These are phyloP conservation scores for Acrocera orbiculus DNA, from an alignment of 2,888 invertebrate species.

Conservation along the genomic window DNA sequence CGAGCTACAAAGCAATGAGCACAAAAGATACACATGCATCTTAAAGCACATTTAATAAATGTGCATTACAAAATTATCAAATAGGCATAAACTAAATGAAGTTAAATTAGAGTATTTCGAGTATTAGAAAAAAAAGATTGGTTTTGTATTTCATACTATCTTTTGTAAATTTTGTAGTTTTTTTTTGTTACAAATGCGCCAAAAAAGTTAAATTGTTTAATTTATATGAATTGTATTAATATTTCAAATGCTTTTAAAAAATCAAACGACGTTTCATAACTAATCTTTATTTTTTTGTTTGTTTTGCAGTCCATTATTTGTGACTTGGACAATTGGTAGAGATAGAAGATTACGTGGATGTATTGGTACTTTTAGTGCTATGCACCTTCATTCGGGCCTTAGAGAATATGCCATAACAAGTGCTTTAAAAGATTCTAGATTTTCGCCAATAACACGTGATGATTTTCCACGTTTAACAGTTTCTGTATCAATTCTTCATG, in stretches of 20 bases:
- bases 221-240: too few relatives aligned
- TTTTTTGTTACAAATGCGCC: too few relatives aligned
- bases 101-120: too few relatives aligned
- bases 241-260: not conserved
- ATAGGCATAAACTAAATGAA: too few relatives aligned
- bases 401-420: constrained; percentile 95
- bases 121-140: too few relatives aligned
- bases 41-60: too few relatives aligned
- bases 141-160: too few relatives aligned
- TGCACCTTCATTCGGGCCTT: constrained; percentile 85
- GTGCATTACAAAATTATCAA: too few relatives aligned
- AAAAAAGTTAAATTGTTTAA: too few relatives aligned
- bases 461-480: constrained; percentile 86
- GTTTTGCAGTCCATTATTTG: constrained; percentile 80
- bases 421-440: constrained; percentile 94
- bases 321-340: constrained; percentile 97
- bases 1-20: too few relatives aligned
- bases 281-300: constrained; percentile 4
- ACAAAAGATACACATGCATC: too few relatives aligned
- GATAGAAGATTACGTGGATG: constrained; percentile 91
- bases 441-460: constrained; percentile 84
- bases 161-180: too few relatives aligned
- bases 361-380: constrained; percentile 96
- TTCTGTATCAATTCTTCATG: constrained; percentile 86
- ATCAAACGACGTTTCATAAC: not conserved